Evolutionary conservation across 2,113 vertebrate genomes (phyloP), one percentile per base, ranked within the genome.

Genomic region (Otis tarda): DNA sequence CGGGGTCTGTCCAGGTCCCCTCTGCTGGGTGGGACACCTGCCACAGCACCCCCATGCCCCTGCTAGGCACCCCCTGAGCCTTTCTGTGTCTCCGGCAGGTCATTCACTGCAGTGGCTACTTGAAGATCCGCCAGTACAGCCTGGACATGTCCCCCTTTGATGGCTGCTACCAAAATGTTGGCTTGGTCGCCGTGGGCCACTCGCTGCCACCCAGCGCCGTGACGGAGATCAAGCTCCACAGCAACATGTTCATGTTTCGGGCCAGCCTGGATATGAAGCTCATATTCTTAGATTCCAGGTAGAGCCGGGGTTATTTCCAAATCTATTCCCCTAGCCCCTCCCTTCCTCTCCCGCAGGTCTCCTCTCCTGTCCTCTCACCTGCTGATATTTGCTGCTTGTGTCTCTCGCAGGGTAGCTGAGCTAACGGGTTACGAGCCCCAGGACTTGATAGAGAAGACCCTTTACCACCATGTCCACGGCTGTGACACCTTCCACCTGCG

Each of bases 191-290:
- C 0, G 99, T 99, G 93, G 99, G 99, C 60, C 99, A 99, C 97
- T 99, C 99, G 3, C 97, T 99, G 82, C 99, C 99, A 0, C 99
- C 99, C 84, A 99, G 99, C 28, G 99, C 99, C 1, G 99, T 99
- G 83, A 99, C 99, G 0, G 99, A 99, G 93, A 99, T 99, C 97
- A 99, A 99, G 93, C 98, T 99, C 39, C 99, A 99, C 97, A 99
- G 99, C 96, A 99, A 99, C 96, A 99, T 99, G 99, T 99, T 99
- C 92, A 99, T 99, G 99, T 99, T 99, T 96, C 98, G 99, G 53
- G 99, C 99, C 97, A 99, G 99, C 83, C 97, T 99, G 87, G 99
- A 99, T 97, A 99, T 99, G 99, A 99, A 99, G 95, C 99, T 99
- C 88, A 99, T 99, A 95, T 99, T 99, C 94, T 97, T 99, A 60